phyloP scores from a whole-genome alignment of 2,888 invertebrate species.

The Dastarcus helophoroides region DNA sequence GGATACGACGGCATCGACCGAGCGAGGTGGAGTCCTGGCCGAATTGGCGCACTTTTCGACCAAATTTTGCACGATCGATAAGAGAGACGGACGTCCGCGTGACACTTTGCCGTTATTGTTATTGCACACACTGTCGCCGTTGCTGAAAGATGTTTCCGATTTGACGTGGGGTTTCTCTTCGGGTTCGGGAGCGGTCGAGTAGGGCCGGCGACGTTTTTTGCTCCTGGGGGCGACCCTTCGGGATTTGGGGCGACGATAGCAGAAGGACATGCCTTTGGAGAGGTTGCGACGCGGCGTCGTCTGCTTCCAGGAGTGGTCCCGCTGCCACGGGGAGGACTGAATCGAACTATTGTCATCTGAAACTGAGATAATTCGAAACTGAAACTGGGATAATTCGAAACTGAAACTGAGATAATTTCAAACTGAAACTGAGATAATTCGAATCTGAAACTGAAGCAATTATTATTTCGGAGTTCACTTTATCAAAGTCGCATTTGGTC shows the following conservation, averaged over 20 bases:
- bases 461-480: no score
- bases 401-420: no score
- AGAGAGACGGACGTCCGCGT: conserved; percentile 21
- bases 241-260: conserved; percentile 48
- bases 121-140: conserved; percentile 22
- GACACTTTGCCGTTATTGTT: conserved; percentile 16
- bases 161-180: conserved; percentile 9
- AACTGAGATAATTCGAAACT: no score
- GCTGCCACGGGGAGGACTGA: conserved; percentile 83
- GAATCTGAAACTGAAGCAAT: no score
- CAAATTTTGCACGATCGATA: conserved; percentile 28
- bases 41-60: conserved; percentile 26
- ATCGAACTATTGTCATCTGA: conserved; percentile 86
- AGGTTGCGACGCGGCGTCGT: conserved; percentile 60
- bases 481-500: no score
- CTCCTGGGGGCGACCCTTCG: conserved; percentile 34
- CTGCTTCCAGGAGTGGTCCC: conserved; percentile 85
- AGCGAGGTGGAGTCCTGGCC: conserved; percentile 26
- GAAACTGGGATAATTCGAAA: no score
- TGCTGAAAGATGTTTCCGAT: conserved; percentile 10
- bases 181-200: conserved; percentile 38
- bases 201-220: conserved; percentile 56
- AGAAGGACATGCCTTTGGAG: conserved; percentile 63
- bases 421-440: no score
- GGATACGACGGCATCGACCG: conserved; percentile 50